Evolutionary conservation across 2,113 vertebrate species (phyloP).

Genomic region (Phaethon lepturus): DNA sequence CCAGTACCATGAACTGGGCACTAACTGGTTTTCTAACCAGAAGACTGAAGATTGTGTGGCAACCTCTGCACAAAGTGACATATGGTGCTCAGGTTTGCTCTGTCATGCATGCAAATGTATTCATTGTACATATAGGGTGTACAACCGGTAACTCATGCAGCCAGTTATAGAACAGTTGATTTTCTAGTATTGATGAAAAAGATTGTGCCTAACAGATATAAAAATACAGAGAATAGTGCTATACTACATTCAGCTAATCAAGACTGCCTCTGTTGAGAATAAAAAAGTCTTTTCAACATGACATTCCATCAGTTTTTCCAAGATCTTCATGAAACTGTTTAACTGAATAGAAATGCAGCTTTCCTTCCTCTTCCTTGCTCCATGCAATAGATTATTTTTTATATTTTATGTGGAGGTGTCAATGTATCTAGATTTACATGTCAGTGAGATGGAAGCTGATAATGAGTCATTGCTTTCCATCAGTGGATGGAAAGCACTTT

Average conservation of each 20-base stretch:
- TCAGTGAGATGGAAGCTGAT: not conserved
- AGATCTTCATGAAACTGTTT: not conserved
- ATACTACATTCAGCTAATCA: not conserved
- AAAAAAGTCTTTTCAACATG: not conserved
- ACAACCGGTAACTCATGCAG: not conserved
- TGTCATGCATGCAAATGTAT: not conserved
- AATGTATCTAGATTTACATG: not conserved
- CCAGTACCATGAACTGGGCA: not conserved
- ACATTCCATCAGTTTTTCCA: not conserved
- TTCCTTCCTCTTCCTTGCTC: not conserved
- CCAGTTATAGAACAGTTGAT: not conserved
- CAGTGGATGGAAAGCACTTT: not conserved
- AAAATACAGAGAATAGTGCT: not conserved
- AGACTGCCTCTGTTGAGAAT: accelerated
- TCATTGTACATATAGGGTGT: not conserved
- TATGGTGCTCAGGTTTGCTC: not conserved
- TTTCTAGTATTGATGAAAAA: not conserved
- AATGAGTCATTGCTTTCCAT: not conserved
- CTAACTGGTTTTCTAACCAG: not conserved
- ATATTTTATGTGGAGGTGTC: not conserved
- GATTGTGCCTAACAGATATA: not conserved
- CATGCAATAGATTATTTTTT: not conserved
- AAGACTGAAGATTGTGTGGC: not conserved
- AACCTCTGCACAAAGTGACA: not conserved
- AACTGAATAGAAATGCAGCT: not conserved